Base-by-base conservation (phyloP, 2,888 invertebrate genomes). In the Cyclophora albipunctata region DNA sequence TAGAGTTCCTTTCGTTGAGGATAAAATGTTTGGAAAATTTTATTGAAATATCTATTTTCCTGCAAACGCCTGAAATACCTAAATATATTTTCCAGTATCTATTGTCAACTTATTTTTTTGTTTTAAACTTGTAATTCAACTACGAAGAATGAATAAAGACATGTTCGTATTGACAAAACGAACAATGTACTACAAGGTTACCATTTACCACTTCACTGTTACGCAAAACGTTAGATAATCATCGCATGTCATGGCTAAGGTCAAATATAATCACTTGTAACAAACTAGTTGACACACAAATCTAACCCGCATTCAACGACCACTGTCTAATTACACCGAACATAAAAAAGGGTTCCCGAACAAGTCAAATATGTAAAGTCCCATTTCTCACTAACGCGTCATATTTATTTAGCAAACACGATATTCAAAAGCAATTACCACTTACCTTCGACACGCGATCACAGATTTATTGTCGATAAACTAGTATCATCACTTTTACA, bases 391-490 rank as follows among this genome's bases (percentile, higher is more conserved):
- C 69, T 61, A 57, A 61, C 70, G 73, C 71, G 57, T 67, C 62
- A 64, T 84, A 76, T 84, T 83, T 83, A 76, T 72, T 63, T 63
- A 60, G 64, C 81, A 84, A 85, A 87, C 80, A 81, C 81, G 78
- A 76, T 78, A 69, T 75, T 73, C 76, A 77, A 78, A 74, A 80
- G 70, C 84, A 87, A 87, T 87, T 86, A 87, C 80, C 87, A 87
- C 88, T 87, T 84, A 88, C 88, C 88, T 86, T 86, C 69, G 81
- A 87, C 83, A 80, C 77, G 81, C 78, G 83, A 84, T 78, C 85
- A 84, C 84, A 82, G 84, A 81, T 87, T 85, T 84, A 86, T 82
- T 75, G 87, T 81, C 83, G 81, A 85, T 85, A 84, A 86, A 85
- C 84, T 79, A 70, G 79, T 83, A 84, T 84, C 81, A 87, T 88